Percentiles rank a stretch among this genome's conserved stretches.
Conservation (phyloP, 2,113 vertebrate species). For the Aramus guarauna region DNA sequence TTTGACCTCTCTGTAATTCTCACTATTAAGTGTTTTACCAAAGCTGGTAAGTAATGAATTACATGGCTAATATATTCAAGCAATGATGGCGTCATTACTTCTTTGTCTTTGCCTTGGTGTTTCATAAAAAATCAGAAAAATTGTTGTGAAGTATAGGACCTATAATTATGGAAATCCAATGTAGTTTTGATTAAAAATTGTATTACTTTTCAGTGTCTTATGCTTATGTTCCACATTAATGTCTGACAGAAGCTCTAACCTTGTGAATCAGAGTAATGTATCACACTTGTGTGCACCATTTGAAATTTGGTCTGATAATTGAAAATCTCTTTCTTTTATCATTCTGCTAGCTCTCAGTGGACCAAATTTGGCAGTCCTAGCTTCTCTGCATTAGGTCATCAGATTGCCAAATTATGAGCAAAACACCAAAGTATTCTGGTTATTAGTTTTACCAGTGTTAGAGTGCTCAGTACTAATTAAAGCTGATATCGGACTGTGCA, state of each 20-base stretch:
- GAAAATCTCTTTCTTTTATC: background rate
- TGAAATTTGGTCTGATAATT: background rate
- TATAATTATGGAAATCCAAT: background rate
- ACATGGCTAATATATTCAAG: background rate
- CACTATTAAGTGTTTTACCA: background rate
- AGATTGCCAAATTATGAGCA: background rate
- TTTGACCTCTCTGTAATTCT: background rate
- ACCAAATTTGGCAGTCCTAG: background rate
- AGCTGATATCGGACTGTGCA: background rate
- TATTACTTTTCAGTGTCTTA: background rate
- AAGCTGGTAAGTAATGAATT: conserved; percentile 22
- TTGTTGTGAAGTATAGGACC: background rate
- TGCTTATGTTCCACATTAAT: background rate
- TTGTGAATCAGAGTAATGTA: background rate
- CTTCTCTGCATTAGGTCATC: background rate
- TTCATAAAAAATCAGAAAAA: background rate
- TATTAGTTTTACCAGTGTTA: background rate
- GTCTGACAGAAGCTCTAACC: background rate
- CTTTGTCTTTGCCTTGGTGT: background rate
- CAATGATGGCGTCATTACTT: background rate
- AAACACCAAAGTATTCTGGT: background rate
- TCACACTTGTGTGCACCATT: background rate
- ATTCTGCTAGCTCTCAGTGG: background rate
- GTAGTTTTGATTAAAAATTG: background rate
- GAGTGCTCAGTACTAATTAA: background rate